Evolutionary conservation across 2,113 vertebrate genomes (phyloP).

Genomic region (Sinocyclocheilus rhinocerous): DNA sequence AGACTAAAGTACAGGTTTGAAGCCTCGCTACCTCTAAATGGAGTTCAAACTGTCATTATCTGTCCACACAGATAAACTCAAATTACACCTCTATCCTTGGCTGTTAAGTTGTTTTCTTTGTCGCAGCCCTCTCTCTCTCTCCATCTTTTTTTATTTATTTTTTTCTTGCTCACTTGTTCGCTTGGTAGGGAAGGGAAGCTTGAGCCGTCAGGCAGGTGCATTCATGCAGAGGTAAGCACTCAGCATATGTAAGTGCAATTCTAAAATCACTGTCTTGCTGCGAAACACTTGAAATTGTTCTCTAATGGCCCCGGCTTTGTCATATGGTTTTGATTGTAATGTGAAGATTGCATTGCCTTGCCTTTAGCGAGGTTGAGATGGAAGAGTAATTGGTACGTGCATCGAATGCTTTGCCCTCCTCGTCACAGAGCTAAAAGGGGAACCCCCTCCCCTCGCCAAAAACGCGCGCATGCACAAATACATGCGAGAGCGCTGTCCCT

Average conservation of each 20-base stretch:
- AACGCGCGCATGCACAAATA: constrained; percentile 39
- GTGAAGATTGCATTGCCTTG: constrained; percentile 87
- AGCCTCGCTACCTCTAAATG: constrained; percentile 51
- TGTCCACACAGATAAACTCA: constrained; percentile 63
- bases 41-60: constrained; percentile 64
- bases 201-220: constrained; percentile 74
- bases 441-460: constrained; percentile 24
- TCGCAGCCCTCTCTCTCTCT: constrained; percentile 29
- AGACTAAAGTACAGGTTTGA: constrained; percentile 60
- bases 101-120: constrained; percentile 63
- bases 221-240: constrained; percentile 84
- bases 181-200: constrained; percentile 60
- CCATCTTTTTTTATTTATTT: neutral
- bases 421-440: constrained; percentile 71
- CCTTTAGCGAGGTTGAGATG: constrained; percentile 84
- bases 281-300: constrained; percentile 89
- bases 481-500: constrained; percentile 22
- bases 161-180: constrained; percentile 26
- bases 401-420: constrained; percentile 74
- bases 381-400: constrained; percentile 89
- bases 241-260: constrained; percentile 90
- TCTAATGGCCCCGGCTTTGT: constrained; percentile 89
- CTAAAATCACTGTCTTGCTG: constrained; percentile 90
- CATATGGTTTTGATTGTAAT: constrained; percentile 92
- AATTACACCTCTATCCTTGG: constrained; percentile 60